Evolutionary conservation across 1,140 invertebrate species (phyloP).

Genomic region (Chironomus striatipennis): DNA sequence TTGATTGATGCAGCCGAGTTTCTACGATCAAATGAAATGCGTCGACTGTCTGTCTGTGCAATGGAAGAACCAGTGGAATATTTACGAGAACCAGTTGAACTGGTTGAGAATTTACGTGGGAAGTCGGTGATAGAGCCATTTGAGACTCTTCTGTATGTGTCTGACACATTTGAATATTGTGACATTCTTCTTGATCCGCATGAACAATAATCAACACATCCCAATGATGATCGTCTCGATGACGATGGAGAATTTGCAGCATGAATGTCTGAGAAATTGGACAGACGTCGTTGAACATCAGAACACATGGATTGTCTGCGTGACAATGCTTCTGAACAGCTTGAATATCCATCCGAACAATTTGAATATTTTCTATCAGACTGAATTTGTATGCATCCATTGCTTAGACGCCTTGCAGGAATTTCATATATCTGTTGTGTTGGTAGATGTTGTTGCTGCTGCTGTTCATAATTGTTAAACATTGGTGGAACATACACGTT

Average conservation of each 20-base stretch:
- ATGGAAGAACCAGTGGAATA: neutral
- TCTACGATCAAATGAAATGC: conserved; percentile 37
- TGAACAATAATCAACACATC: conserved; percentile 29
- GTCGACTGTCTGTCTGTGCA: conserved; percentile 26
- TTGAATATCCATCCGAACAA: conserved; percentile 29
- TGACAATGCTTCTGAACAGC: conserved; percentile 29
- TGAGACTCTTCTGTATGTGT: conserved; percentile 34
- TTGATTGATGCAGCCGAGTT: conserved; percentile 31
- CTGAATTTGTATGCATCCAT: conserved; percentile 32
- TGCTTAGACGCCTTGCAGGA: conserved; percentile 34
- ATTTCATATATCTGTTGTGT: conserved; percentile 22
- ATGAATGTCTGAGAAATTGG: conserved; percentile 35
- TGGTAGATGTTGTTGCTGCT: conserved; percentile 28
- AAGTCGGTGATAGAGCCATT: conserved; percentile 33
- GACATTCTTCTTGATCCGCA: conserved; percentile 34
- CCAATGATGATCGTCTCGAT: conserved; percentile 34
- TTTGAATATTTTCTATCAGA: conserved; percentile 25
- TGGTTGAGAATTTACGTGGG: conserved; percentile 33
- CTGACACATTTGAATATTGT: conserved; percentile 32
- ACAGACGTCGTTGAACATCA: conserved; percentile 33
- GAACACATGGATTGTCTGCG: conserved; percentile 37
- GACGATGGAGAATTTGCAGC: conserved; percentile 32
- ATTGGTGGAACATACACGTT: neutral
- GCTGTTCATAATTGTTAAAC: conserved; percentile 25
- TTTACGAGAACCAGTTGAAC: conserved; percentile 30